Conservation (phyloP, 1,140 invertebrate species). For the Caligus rogercresseyi region DNA sequence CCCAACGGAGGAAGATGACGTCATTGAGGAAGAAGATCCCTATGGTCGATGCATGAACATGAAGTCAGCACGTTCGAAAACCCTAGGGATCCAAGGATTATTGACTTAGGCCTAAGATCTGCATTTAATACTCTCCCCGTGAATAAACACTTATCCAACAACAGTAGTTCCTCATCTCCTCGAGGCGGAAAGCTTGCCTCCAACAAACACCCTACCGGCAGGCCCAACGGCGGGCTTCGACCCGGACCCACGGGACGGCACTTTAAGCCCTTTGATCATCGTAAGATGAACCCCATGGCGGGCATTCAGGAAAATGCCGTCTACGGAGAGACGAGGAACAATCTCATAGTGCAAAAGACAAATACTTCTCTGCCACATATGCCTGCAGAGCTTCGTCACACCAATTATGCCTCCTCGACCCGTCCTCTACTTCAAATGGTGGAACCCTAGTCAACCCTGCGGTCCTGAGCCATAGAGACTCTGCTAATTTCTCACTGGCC, state of each 20-base stretch:
- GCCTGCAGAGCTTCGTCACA: constrained; percentile 10
- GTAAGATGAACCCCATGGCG: constrained; percentile 18
- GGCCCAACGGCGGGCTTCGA: neutral
- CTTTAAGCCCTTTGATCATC: constrained; percentile 19
- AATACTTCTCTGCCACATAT: constrained; percentile 15
- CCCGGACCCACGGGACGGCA: constrained; percentile 7
- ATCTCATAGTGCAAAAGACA: constrained; percentile 16
- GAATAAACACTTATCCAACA: neutral
- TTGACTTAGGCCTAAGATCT: neutral
- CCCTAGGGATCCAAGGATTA: constrained; percentile 3
- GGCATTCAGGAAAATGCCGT: constrained; percentile 14
- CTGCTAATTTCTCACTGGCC: constrained; percentile 14
- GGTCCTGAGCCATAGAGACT: constrained; percentile 2
- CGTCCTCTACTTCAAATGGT: neutral
- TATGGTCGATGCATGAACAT: constrained; percentile 18
- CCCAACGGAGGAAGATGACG: neutral
- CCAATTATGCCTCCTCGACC: constrained; percentile 8
- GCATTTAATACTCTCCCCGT: neutral
- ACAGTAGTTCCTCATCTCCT: neutral
- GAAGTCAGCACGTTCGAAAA: constrained; percentile 10
- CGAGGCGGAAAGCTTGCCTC: neutral
- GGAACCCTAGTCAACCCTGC: constrained; percentile 5
- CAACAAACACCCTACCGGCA: constrained; percentile 5
- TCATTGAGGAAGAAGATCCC: constrained; percentile 13
- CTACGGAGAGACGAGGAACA: neutral